Percentiles rank a stretch among this genome's conserved stretches.
Evolutionary conservation across 2,888 invertebrate species (phyloP).

Genomic region (Monoplex corrugatus): DNA sequence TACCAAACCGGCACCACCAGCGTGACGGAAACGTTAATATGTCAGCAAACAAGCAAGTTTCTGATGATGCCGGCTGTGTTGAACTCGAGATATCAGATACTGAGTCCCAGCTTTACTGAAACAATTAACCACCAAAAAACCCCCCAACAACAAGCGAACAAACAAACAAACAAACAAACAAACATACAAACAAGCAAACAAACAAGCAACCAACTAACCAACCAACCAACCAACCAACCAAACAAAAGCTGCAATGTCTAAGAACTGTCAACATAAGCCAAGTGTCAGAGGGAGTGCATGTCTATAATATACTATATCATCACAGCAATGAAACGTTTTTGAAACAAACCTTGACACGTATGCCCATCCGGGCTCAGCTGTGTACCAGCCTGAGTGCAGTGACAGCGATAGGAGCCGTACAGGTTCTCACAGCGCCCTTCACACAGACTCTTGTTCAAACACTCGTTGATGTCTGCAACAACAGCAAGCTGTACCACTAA

Average conservation of each 20-base stretch:
- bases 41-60: too few species aligned
- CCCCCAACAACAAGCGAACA: neutral
- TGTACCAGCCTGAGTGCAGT: conserved; percentile 61
- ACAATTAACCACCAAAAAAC: too few species aligned
- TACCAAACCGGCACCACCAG: too few species aligned
- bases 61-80: too few species aligned
- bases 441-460: conserved; percentile 68
- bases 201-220: neutral
- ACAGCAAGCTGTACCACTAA: neutral
- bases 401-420: conserved; percentile 68
- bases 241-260: too few species aligned
- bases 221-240: too few species aligned
- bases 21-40: too few species aligned
- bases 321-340: too few species aligned
- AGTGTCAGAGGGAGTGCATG: too few species aligned
- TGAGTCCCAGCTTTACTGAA: too few species aligned
- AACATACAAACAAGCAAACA: neutral
- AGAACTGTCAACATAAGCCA: too few species aligned
- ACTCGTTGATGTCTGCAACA: conserved; percentile 73
- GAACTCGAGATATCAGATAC: too few species aligned
- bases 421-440: conserved; percentile 69
- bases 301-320: neutral
- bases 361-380: conserved; percentile 64
- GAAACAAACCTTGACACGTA: conserved; percentile 61
- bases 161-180: neutral